Evolutionary conservation across 1,140 invertebrate genomes (phyloP), one percentile per base, ranked within the genome.

Genomic region (Penaeus japonicus): DNA sequence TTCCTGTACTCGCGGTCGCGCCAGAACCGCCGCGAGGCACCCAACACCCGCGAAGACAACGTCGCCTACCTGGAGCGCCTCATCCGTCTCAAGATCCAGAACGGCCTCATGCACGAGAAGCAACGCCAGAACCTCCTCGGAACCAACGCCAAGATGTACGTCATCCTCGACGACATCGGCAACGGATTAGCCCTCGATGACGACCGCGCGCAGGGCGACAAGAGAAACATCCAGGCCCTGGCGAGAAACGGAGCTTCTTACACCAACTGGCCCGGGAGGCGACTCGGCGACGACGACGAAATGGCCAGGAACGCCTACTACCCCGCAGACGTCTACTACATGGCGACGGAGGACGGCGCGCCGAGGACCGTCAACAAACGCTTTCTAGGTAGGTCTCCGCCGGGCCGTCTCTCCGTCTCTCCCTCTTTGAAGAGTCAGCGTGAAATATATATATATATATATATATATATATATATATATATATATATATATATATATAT

Each of bases 1-100:
- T 84, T 73, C 22, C 80, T 79, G 15, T 88, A 78, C 86, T 83
- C 86, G 47, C 27, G 86, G 15, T 73, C 86, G 0, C 80, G 86
- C n/a, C 86, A 88, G 32, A 88, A 88, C 70, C 86, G 86, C 24
- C 80, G 86, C 53, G 81, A 88, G 32, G 86, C 86, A 30, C 86
- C 80, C 1, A 83, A 83, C 65, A 73, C 86, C 10, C 70, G 62
- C 18, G 47, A 35, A n/a, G 80, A 83, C 65, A 83, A 75, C 20
- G 65, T 53, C 2, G 47, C 53, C 18, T 83, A 83, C 53, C 73
- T 88, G 4, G 65, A 88, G 55, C 86, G 86, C 18, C 86, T 88
- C 20, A 65, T 88, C 30, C 53, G 81, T 3, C 24, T 88, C 47
- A 70, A 88, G 47, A 54, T 82, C 4, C 65, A 88, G 22, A 53